Evolutionary conservation across 2,888 invertebrate species (phyloP), one percentile per base, ranked within the genome.

Genomic region (Phalera bucephala): DNA sequence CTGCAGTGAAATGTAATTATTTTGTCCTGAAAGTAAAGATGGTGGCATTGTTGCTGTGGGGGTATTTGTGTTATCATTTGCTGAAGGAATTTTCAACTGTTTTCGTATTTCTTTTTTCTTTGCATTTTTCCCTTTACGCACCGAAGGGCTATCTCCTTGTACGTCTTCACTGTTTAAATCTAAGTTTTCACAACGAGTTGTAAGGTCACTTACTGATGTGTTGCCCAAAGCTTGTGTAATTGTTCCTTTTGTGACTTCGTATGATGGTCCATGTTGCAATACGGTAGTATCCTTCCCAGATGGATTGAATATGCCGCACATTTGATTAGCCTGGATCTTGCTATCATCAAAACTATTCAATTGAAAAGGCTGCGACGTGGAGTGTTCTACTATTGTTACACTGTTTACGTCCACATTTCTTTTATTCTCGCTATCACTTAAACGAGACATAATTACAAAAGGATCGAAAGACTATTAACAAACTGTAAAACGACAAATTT

Each of bases 21-120:
- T 65, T 19, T 50, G 57, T 5, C 51, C 36, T 10, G 49, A 34
- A 33, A 43, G 32, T 14, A 46, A 47, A 3, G 40, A 45, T 19
- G 47, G 33, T 23, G 40, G 46, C 36, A 58, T 56, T 23, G 60
- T 37, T 31, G 50, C 47, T 30, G 61, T 57, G 25, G 62, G 37
- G 27, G 42, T 43, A 21, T 51, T 46, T 34, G 40, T 45, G 32
- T 43, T 36, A 50, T 56, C 55, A 8, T 33, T 42, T 42, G 66
- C 38, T 14, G 31, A 2, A 3, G 72, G 61, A 44, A 81, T 72
- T 50, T 73, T 62, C 35, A 86, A 52, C 25, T 73, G 65, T 58
- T 75, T 80, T 26, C 72, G 44, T 48, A 62, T 69, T 41, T 75
- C 73, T 63, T 75, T 81, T 53, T 81, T 81, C 51, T 55, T 69